phyloP scores from a whole-genome alignment of 2,888 invertebrate species.

The Aphrophora alni region DNA sequence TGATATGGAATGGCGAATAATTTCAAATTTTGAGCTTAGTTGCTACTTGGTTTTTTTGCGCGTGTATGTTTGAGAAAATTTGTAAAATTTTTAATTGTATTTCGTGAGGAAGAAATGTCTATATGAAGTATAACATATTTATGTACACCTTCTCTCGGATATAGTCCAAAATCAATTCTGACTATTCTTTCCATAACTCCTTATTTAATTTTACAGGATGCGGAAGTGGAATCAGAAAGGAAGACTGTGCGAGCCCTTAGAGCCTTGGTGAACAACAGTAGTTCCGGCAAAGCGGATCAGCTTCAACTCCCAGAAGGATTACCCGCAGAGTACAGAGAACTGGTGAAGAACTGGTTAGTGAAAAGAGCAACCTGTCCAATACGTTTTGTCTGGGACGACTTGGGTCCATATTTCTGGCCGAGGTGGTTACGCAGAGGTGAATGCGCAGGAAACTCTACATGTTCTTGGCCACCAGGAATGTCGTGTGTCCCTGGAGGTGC shows the following conservation, averaged over 20 bases:
- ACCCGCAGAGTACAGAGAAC: conserved; percentile 48
- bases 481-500: conserved; percentile 57
- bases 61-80: too few relatives aligned
- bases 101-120: too few relatives aligned
- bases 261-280: conserved; percentile 43
- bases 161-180: too few relatives aligned
- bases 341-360: conserved; percentile 52
- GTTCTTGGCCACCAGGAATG: conserved; percentile 63
- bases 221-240: conserved; percentile 44
- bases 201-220: conserved; percentile 32
- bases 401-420: conserved; percentile 62
- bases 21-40: too few relatives aligned
- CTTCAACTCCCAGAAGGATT: conserved; percentile 47
- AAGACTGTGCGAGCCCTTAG: conserved; percentile 48
- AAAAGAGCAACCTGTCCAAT: conserved; percentile 58
- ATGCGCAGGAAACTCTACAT: conserved; percentile 52
- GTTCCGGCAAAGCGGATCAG: conserved; percentile 38
- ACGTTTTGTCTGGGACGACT: conserved; percentile 59
- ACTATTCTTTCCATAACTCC: too few relatives aligned
- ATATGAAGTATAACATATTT: too few relatives aligned
- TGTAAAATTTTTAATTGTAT: too few relatives aligned
- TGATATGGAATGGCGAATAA: too few relatives aligned
- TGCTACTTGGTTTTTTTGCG: too few relatives aligned
- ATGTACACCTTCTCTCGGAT: too few relatives aligned
- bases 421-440: conserved; percentile 53